A percentile compares a stretch with the other conserved stretches of the same genome.
Conservation (phyloP, 1,140 invertebrate species). For the Chrysopa pallens region DNA sequence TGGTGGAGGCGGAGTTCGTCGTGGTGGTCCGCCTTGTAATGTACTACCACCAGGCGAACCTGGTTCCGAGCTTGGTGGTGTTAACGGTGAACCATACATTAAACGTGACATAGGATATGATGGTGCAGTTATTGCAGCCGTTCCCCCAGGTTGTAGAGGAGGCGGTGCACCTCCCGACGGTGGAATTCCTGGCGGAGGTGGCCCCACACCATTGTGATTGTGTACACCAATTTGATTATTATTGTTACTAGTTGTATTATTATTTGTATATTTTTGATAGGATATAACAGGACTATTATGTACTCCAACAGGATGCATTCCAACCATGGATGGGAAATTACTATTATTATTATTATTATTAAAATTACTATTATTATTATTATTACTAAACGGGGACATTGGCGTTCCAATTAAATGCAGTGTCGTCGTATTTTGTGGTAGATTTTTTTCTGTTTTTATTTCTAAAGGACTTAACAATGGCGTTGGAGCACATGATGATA, state of each 20-base stretch:
- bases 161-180: neutral
- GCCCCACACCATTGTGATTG: slow-evolving; percentile 23
- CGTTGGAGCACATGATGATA: slow-evolving; percentile 24
- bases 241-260: neutral
- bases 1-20: slow-evolving; percentile 40
- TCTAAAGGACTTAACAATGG: slow-evolving; percentile 52
- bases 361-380: slow-evolving; percentile 5
- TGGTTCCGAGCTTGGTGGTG: slow-evolving; percentile 66
- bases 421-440: slow-evolving; percentile 26
- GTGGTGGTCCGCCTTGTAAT: slow-evolving; percentile 21
- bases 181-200: slow-evolving; percentile 21
- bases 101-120: slow-evolving; percentile 24
- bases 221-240: slow-evolving; percentile 10
- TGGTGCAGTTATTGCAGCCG: too few species aligned
- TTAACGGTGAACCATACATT: slow-evolving; percentile 61
- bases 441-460: slow-evolving; percentile 45
- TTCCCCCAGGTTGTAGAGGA: too few species aligned
- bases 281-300: slow-evolving; percentile 6
- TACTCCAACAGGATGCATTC: slow-evolving; percentile 4
- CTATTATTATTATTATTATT: slow-evolving; percentile 18
- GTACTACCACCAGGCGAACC: slow-evolving; percentile 49
- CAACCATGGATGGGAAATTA: slow-evolving; percentile 14
- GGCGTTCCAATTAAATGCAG: slow-evolving; percentile 29
- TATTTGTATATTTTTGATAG: neutral
- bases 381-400: slow-evolving; percentile 17